Percentiles rank a stretch among this genome's conserved stretches.
phyloP scores from a whole-genome alignment of 2,797 vertebrate species.

The Eidolon dupreanum region DNA sequence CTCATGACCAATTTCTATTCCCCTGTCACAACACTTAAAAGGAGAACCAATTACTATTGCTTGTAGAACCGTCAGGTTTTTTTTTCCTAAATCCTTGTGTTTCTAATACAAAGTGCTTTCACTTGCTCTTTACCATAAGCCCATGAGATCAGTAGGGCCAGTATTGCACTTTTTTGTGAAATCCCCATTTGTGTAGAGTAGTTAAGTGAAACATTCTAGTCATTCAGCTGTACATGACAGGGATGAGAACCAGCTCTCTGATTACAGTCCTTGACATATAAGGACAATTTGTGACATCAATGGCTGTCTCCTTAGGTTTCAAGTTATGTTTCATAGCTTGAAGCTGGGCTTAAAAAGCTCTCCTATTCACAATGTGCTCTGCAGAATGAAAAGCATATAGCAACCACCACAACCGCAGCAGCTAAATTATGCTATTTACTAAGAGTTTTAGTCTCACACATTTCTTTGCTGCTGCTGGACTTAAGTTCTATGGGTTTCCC shows the following conservation, averaged over 20 bases:
- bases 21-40: background rate
- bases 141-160: background rate
- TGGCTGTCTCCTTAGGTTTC: background rate
- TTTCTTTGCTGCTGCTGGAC: background rate
- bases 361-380: background rate
- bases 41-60: background rate
- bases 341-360: background rate
- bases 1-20: conserved; percentile 16
- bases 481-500: background rate
- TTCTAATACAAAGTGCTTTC: background rate
- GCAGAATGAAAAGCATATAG: background rate
- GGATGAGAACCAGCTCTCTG: background rate
- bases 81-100: background rate
- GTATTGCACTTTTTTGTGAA: background rate
- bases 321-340: background rate
- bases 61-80: background rate
- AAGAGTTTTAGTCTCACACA: conserved; percentile 16
- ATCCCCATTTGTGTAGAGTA: background rate
- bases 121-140: background rate
- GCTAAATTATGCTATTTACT: background rate
- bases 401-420: background rate
- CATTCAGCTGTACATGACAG: background rate
- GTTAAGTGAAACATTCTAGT: background rate
- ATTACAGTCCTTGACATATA: background rate
- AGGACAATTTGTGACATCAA: background rate